These are phyloP conservation scores for Rutilus rutilus DNA, from an alignment of 2,113 vertebrate species.

Conservation along the genomic window DNA sequence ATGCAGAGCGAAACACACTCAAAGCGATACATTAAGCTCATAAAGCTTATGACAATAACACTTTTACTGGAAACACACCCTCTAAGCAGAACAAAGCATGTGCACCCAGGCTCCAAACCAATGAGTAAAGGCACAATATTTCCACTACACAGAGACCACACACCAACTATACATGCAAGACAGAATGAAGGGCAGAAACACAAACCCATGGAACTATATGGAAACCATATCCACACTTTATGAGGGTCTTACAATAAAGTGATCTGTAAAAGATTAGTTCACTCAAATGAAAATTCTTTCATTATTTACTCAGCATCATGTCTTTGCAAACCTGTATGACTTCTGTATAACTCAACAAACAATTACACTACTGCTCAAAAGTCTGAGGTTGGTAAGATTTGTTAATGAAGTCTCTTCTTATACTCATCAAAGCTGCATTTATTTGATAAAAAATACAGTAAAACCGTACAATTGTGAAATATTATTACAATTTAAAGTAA, in stretches of 20 bases:
- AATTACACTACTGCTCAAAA: neutral
- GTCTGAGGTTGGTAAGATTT: neutral
- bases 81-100: constrained; percentile 38
- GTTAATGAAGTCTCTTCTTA: neutral
- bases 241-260: neutral
- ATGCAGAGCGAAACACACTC: constrained; percentile 5
- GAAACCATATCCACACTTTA: constrained; percentile 3
- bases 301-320: neutral
- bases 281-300: neutral
- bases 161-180: constrained; percentile 41
- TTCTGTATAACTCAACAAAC: neutral
- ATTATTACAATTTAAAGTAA: neutral
- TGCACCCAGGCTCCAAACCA: constrained; percentile 26
- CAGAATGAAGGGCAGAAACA: neutral
- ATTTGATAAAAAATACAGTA: neutral
- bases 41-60: neutral
- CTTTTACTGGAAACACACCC: constrained; percentile 29
- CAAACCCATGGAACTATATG: constrained; percentile 36
- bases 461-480: neutral
- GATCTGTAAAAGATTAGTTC: constrained; percentile 16
- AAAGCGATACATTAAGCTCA: neutral
- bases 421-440: neutral
- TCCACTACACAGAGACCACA: constrained; percentile 18
- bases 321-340: neutral
- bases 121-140: constrained; percentile 24